Evolutionary conservation across 2,888 invertebrate species (phyloP).

Genomic region (Drosophila barbarae): DNA sequence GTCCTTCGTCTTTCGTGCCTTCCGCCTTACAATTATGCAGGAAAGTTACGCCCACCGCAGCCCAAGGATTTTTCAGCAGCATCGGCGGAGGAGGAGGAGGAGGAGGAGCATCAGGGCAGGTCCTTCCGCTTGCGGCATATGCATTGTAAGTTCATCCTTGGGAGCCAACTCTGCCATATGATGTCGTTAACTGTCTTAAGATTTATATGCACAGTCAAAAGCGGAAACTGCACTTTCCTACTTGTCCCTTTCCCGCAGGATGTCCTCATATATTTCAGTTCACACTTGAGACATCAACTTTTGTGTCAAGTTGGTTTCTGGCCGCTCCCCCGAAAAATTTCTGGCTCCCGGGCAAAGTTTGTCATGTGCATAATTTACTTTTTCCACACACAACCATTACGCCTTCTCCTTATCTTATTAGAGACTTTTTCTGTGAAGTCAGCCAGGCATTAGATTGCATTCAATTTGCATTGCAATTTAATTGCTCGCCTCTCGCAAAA

Average conservation of each 20-base stretch:
- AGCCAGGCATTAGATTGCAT: slow-evolving; percentile 49
- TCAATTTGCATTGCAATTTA: slow-evolving; percentile 62
- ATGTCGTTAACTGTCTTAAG: slow-evolving; percentile 73
- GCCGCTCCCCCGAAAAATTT: slow-evolving; percentile 21
- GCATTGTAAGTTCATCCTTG: slow-evolving; percentile 51
- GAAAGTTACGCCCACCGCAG: slow-evolving; percentile 44
- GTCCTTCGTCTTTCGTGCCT: slow-evolving; percentile 31
- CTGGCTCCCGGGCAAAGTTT: slow-evolving; percentile 49
- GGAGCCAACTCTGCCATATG: slow-evolving; percentile 53
- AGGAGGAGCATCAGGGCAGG: background rate
- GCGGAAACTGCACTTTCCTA: slow-evolving; percentile 69
- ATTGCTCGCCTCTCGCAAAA: slow-evolving; percentile 33
- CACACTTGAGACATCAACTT: slow-evolving; percentile 71
- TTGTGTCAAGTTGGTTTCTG: slow-evolving; percentile 53
- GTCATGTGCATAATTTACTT: slow-evolving; percentile 61
- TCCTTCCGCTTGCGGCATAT: slow-evolving; percentile 35
- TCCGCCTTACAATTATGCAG: slow-evolving; percentile 56
- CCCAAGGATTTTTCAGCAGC: slow-evolving; percentile 52
- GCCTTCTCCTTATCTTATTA: slow-evolving; percentile 51
- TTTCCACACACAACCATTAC: slow-evolving; percentile 23
- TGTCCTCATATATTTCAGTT: slow-evolving; percentile 53
- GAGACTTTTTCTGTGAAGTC: slow-evolving; percentile 32
- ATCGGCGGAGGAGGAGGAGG: background rate
- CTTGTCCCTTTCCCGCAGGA: slow-evolving; percentile 11
- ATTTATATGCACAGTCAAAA: slow-evolving; percentile 68